A percentile compares a stretch with the other conserved stretches of the same genome.
These are phyloP conservation scores for Otocyon megalotis DNA, from an alignment of 2,113 vertebrate species.

Conservation along the genomic window DNA sequence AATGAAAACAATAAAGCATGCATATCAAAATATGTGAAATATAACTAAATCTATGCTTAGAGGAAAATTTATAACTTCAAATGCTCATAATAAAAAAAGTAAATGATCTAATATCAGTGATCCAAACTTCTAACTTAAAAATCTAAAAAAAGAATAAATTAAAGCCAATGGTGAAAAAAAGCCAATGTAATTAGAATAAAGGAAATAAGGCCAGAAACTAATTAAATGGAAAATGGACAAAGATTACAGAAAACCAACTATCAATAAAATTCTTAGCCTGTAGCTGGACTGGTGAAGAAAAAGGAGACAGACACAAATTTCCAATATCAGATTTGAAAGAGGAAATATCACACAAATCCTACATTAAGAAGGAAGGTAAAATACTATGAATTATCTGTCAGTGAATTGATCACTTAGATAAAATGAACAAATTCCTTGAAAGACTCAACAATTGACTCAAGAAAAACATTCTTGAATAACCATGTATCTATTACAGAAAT, in stretches of 20 bases:
- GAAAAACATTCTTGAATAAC: neutral
- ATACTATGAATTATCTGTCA: neutral
- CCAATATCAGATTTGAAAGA: neutral
- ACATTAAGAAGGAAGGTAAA: neutral
- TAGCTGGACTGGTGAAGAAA: neutral
- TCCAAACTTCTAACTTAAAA: neutral
- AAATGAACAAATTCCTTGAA: neutral
- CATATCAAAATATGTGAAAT: neutral
- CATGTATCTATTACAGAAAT: neutral
- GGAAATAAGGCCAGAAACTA: neutral
- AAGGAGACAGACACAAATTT: neutral
- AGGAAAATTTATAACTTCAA: neutral
- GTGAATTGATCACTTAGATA: neutral
- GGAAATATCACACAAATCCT: neutral
- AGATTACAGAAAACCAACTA: neutral
- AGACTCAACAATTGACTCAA: neutral
- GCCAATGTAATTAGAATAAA: neutral
- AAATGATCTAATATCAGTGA: neutral
- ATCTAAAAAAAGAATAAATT: neutral
- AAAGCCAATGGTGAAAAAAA: neutral
- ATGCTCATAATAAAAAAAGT: neutral
- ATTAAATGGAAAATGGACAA: slow-evolving; percentile 18
- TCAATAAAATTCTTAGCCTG: neutral
- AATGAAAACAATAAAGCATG: neutral
- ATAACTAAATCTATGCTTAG: neutral